Base-by-base conservation (phyloP, 2,888 invertebrate genomes). In the Nudaria mundana region DNA sequence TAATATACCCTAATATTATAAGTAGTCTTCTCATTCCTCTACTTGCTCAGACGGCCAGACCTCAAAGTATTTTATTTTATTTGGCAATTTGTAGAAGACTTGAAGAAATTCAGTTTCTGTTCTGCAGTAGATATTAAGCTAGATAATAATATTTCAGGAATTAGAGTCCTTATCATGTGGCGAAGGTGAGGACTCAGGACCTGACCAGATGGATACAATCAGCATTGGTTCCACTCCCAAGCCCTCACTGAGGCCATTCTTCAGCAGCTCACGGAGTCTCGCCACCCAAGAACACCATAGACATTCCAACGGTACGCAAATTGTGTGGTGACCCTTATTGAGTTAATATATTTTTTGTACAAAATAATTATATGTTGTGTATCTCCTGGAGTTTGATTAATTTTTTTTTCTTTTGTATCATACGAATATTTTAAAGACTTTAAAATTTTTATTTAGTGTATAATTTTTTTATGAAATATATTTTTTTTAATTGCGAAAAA, bases 221-320 rank as follows among this genome's bases (percentile, higher is more conserved):
- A 98, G 97, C 73, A 97, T 98, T 69, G 96, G 97, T 50, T 98
- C 98, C 57, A 98, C 98, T 30, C 98, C 98, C 11, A 98, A 98
- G 79, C 98, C 98, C 30, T 97, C 97, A 56, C 90, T 99, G 52
- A 90, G 97, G 70, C 98, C 98, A 3, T 98, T 98, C 88, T 98
- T 98, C 89, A 96, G 97, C 71, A 96, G 96, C 79, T 96, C 96
- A 56, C 90, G 95, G 53, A 95, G 95, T 57, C 92, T 96, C 58
- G 90, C 93, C 61, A 86, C 84, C 50, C 84, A 86, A 69, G 87
- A 88, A 10, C 85, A 83, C 40, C 85, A 87, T 47, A 71, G 88
- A 59, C 86, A 85, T 69, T 85, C 86, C 66, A 86, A 87, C 52
- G 87, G 87, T 87, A 71, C 60, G 66, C 40, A 44, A 33, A 5